A percentile compares a stretch with the other conserved stretches of the same genome.
Evolutionary conservation across 37 sponge, comb jelly and placozoan species (phyloP).

Genomic region (Axinella damicornis): DNA sequence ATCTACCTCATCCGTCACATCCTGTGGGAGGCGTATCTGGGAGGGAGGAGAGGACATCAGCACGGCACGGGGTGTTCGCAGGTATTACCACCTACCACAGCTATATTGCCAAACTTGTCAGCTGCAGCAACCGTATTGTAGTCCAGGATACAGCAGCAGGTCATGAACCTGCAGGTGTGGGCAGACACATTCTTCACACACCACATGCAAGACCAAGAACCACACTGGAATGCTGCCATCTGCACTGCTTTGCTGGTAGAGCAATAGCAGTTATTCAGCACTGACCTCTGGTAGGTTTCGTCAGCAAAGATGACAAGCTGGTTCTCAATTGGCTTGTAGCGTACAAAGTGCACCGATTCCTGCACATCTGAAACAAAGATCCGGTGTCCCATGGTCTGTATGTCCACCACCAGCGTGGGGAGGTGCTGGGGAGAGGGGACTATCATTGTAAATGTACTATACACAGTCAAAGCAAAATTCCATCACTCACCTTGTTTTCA

Average conservation of each 20-base stretch:
- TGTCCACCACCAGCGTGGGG: slow-evolving; percentile 90
- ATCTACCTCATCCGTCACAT: slow-evolving; percentile 91
- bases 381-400: slow-evolving; percentile 79
- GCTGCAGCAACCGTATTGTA: slow-evolving; percentile 94
- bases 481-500: slow-evolving; percentile 87
- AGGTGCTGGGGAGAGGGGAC: slow-evolving; percentile 65
- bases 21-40: slow-evolving; percentile 81
- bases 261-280: too few species aligned
- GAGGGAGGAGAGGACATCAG: neutral
- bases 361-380: slow-evolving; percentile 95
- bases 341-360: slow-evolving; percentile 91
- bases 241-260: too few species aligned
- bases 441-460: neutral
- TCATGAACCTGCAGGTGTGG: slow-evolving; percentile 62
- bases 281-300: slow-evolving; percentile 87
- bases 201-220: too few species aligned
- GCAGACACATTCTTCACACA: too few species aligned
- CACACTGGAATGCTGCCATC: too few species aligned
- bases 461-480: neutral
- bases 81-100: slow-evolving; percentile 64
- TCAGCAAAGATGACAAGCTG: slow-evolving; percentile 96
- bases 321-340: slow-evolving; percentile 92
- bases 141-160: slow-evolving; percentile 83
- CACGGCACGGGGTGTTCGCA: neutral
- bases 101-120: slow-evolving; percentile 97